Evolutionary conservation across 2,888 invertebrate species (phyloP).

Genomic region (Tholera decimalis): DNA sequence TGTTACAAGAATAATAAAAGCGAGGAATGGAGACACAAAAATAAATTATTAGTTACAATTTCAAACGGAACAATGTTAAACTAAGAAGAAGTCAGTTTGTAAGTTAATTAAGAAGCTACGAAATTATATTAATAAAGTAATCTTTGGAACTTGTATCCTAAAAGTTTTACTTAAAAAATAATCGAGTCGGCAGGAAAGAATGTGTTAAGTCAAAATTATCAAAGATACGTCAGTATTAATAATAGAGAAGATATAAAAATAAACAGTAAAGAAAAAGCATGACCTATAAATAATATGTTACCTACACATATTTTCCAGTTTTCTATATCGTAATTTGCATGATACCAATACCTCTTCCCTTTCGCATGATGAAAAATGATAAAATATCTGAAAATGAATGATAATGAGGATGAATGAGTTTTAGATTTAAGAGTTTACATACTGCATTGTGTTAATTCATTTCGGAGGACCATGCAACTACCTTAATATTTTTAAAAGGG

Average conservation of each 20-base stretch:
- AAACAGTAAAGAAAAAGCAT: neutral
- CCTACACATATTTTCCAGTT: neutral
- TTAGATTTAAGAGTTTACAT: neutral
- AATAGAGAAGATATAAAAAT: neutral
- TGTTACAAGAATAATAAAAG: neutral
- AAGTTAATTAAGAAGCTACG: neutral
- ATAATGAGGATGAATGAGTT: neutral
- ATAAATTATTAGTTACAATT: too few species aligned
- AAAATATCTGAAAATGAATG: constrained; percentile 40
- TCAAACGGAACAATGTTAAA: too few species aligned
- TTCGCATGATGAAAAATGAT: neutral
- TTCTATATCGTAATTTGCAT: neutral
- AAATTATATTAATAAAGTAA: too few species aligned
- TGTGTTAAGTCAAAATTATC: neutral
- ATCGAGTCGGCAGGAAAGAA: too few species aligned
- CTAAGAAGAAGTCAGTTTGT: neutral
- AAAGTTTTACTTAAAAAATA: too few species aligned
- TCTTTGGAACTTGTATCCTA: neutral
- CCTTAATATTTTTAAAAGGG: too few species aligned
- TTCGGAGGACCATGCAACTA: too few species aligned
- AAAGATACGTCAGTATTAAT: neutral
- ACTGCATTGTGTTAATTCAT: neutral
- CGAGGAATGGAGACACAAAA: too few species aligned
- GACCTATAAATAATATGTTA: neutral
- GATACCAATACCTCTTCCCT: constrained; percentile 1